These are phyloP conservation scores for Macrotis lagotis DNA, from an alignment of 2,113 vertebrate genomes.

Conservation along the genomic window DNA sequence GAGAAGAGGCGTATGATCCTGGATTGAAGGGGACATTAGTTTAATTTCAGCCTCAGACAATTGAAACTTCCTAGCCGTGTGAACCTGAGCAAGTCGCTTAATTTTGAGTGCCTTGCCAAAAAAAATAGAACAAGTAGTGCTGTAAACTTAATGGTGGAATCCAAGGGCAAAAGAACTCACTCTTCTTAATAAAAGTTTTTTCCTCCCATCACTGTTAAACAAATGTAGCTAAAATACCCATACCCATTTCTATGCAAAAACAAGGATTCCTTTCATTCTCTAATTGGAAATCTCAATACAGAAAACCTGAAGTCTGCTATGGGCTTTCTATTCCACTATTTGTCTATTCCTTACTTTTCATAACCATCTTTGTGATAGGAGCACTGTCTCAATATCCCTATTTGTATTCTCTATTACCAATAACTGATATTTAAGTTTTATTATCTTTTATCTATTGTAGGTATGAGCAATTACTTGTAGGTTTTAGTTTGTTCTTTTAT, in stretches of 20 bases:
- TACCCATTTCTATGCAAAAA: not conserved
- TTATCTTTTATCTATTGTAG: not conserved
- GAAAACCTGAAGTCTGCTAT: not conserved
- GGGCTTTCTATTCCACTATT: not conserved
- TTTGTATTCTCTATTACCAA: not conserved
- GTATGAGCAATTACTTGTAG: not conserved
- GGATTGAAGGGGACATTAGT: too few relatives aligned
- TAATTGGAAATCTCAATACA: not conserved
- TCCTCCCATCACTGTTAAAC: not conserved
- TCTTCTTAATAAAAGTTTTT: not conserved
- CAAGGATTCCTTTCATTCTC: not conserved
- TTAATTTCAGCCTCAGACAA: too few relatives aligned
- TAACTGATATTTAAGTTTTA: not conserved
- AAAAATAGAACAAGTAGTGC: too few relatives aligned
- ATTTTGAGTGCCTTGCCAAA: too few relatives aligned
- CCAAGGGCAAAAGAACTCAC: not conserved
- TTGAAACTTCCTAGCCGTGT: too few relatives aligned
- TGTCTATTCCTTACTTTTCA: not conserved
- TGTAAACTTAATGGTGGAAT: not conserved
- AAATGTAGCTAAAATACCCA: not conserved
- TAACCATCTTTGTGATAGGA: not conserved
- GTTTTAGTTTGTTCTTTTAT: not conserved
- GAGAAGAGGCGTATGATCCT: too few relatives aligned
- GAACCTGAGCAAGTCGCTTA: too few relatives aligned
- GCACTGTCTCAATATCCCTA: not conserved